Conservation (phyloP, 2,113 vertebrate genomes). For the Laterallus jamaicensis region DNA sequence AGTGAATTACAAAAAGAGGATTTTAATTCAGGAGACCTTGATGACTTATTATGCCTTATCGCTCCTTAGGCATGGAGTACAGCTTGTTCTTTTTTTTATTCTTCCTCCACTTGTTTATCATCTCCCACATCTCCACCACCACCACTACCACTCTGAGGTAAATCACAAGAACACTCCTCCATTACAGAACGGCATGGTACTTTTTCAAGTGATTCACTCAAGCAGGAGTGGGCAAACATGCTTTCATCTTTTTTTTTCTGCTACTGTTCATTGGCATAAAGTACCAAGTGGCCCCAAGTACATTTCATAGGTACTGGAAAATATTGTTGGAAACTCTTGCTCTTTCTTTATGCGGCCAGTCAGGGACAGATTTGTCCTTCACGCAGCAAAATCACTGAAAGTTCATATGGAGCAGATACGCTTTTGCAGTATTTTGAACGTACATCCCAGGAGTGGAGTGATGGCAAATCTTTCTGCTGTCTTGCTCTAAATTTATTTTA, state of each 20-base stretch:
- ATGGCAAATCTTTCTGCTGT: conserved; percentile 12
- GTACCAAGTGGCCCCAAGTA: not conserved
- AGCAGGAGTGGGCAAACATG: conserved; percentile 48
- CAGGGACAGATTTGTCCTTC: conserved; percentile 38
- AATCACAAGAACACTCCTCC: conserved; percentile 53
- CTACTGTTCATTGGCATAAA: conserved; percentile 6
- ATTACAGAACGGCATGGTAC: conserved; percentile 56
- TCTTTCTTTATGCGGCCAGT: not conserved
- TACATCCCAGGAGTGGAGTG: not conserved
- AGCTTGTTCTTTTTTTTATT: conserved; percentile 22
- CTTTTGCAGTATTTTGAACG: not conserved
- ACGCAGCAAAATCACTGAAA: not conserved
- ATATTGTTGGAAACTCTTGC: not conserved
- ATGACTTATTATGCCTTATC: conserved; percentile 54
- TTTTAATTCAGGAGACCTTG: conserved; percentile 56
- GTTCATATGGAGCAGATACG: not conserved
- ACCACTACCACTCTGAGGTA: conserved; percentile 43
- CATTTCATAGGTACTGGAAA: not conserved
- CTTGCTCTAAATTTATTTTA: conserved; percentile 30
- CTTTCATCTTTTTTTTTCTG: conserved; percentile 41
- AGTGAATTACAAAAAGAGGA: conserved; percentile 51
- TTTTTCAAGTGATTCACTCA: conserved; percentile 63
- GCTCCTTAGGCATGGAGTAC: conserved; percentile 16
- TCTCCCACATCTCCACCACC: conserved; percentile 56
- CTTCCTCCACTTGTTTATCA: conserved; percentile 59